Conservation (phyloP, 2,888 invertebrate genomes). For the Sycophila texana region DNA sequence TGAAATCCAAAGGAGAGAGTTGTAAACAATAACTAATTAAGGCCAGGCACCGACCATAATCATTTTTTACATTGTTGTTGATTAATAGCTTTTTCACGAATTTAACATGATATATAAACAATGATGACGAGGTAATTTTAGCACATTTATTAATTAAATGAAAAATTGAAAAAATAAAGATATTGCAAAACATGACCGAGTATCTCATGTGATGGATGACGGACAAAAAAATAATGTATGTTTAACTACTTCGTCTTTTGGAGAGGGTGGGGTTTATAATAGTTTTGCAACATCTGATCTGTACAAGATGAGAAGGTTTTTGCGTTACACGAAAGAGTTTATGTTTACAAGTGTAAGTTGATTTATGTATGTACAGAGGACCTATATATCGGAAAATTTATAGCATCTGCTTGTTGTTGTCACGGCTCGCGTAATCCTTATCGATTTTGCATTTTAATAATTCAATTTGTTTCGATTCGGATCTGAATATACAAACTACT, state of each 20-base stretch:
- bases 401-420: slow-evolving; percentile 65
- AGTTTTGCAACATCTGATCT: slow-evolving; percentile 54
- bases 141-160: slow-evolving; percentile 60
- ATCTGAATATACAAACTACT: slow-evolving; percentile 69
- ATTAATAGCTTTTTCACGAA: slow-evolving; percentile 73
- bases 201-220: slow-evolving; percentile 51
- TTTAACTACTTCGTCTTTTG: slow-evolving; percentile 49
- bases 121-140: slow-evolving; percentile 54
- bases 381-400: slow-evolving; percentile 63
- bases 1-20: slow-evolving; percentile 50
- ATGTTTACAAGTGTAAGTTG: slow-evolving; percentile 58
- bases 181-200: slow-evolving; percentile 51
- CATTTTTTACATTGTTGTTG: slow-evolving; percentile 68
- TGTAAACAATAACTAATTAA: slow-evolving; percentile 57
- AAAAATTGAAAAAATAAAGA: slow-evolving; percentile 45
- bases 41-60: slow-evolving; percentile 59
- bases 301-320: slow-evolving; percentile 51
- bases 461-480: slow-evolving; percentile 64
- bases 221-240: slow-evolving; percentile 49
- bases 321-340: slow-evolving; percentile 55
- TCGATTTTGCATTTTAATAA: slow-evolving; percentile 62
- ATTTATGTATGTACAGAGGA: slow-evolving; percentile 65
- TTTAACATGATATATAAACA: slow-evolving; percentile 59
- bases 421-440: slow-evolving; percentile 63
- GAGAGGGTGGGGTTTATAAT: slow-evolving; percentile 40